Base-by-base conservation (phyloP, 2,888 invertebrate genomes). In the Clivina fossor region DNA sequence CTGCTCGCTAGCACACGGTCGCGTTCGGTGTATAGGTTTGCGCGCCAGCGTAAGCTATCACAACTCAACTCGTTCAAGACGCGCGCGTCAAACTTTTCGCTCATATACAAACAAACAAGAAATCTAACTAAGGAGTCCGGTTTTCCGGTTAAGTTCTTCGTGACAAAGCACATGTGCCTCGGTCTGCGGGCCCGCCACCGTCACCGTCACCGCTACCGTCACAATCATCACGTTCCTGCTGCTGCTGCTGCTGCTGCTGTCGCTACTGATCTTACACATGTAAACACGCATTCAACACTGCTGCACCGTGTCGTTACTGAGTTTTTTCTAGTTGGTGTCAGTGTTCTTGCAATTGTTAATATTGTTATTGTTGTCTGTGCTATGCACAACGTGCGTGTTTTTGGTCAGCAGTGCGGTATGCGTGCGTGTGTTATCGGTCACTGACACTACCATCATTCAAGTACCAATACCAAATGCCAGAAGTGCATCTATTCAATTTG, bases 1-100 rank as follows among this genome's bases (percentile, higher is more conserved):
- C 68, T 69, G 68, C 68, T 66, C 65, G 62, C 63, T 66, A 66
- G 69, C 65, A 65, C 66, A 68, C 62, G 64, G 63, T 65, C 66
- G 68, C 64, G 66, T 65, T 66, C 67, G 64, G 69, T 67, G 63
- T 33, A 33, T 16, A 33, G 16, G 40, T 40, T 40, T 44, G 41
- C 26, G 43, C 37, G 44, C 26, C 44, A 16, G 37, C 44, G 37
- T 16, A 15, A 20, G 26, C 26, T 24, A 9, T 24, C 33, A 28
- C 30, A 47, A n/a, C n/a, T n/a, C n/a, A n/a, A n/a, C n/a, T n/a
- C 40, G 40, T 40, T 22, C n/a, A 19, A 40, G 19, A 19, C 11
- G 9, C 40, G 20, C 11, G 30, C 11, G 13, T 4, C 9, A 30
- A 11, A 9, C 9, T 13, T 11, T 30, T 11, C 40, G 16, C 20